Percentiles rank a stretch among this genome's conserved stretches.
phyloP scores from a whole-genome alignment of 1,140 invertebrate genomes.

The Anastatus disparis region DNA sequence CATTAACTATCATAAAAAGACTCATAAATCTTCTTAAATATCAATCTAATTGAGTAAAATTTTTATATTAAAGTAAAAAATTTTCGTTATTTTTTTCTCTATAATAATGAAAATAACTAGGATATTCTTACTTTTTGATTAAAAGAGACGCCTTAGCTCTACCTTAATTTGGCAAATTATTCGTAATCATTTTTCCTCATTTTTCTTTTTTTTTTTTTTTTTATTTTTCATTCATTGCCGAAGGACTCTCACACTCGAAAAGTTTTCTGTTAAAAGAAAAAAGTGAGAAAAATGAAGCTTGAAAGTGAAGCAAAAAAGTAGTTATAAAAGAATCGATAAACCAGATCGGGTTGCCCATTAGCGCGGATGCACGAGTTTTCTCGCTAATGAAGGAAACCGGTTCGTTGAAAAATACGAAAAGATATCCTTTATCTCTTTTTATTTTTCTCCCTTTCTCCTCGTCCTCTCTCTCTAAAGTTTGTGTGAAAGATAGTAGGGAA shows the following conservation, averaged over 20 bases:
- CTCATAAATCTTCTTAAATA: slow-evolving; percentile 25
- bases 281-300: slow-evolving; percentile 18
- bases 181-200: slow-evolving; percentile 29
- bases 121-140: not conserved
- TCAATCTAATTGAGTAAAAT: slow-evolving; percentile 26
- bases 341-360: slow-evolving; percentile 38
- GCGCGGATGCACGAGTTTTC: slow-evolving; percentile 28
- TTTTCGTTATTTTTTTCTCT: too few species aligned
- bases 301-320: slow-evolving; percentile 19
- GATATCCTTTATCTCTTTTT: too few species aligned
- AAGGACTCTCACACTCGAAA: not conserved
- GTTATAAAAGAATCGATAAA: slow-evolving; percentile 35
- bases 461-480: slow-evolving; percentile 16
- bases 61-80: not conserved
- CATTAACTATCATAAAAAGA: slow-evolving; percentile 13
- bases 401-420: slow-evolving; percentile 28
- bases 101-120: slow-evolving; percentile 6
- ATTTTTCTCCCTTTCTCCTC: too few species aligned
- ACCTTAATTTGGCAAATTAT: slow-evolving; percentile 35
- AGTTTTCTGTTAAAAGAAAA: not conserved
- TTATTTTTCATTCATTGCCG: too few species aligned
- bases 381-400: slow-evolving; percentile 37
- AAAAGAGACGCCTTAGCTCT: not conserved
- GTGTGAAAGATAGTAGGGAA: not conserved
- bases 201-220: too few species aligned